Percentiles rank a stretch among this genome's conserved stretches.
Conservation (phyloP, 1,140 invertebrate species). For the Zaprionus tsacasi region DNA sequence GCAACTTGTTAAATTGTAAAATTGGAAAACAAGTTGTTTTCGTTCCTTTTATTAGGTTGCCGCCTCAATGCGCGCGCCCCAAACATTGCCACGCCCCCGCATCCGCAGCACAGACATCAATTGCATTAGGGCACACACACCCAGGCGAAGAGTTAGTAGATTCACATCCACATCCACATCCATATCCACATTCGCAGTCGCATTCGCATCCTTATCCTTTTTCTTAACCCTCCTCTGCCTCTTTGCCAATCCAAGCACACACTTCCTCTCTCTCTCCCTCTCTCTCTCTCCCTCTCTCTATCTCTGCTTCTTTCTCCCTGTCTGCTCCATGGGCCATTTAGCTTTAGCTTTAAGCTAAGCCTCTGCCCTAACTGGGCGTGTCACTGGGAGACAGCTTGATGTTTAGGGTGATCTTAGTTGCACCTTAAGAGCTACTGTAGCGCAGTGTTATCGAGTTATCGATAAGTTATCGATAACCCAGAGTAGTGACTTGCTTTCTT, state of each 20-base stretch:
- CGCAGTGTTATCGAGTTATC: no score
- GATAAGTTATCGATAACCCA: no score
- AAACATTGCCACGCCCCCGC: conserved; percentile 25
- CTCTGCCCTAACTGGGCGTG: no score
- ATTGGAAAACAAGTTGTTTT: conserved; percentile 84
- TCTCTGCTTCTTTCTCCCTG: background rate
- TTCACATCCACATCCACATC: background rate
- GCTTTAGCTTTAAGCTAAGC: conserved; percentile 29
- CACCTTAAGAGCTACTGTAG: no score
- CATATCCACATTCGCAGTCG: background rate
- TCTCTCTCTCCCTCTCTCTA: background rate
- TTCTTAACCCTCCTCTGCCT: background rate
- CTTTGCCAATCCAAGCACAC: background rate
- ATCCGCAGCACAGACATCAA: conserved; percentile 38
- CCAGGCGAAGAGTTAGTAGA: conserved; percentile 1
- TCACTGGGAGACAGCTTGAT: no score
- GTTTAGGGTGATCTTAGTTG: no score
- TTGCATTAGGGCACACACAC: conserved; percentile 36
- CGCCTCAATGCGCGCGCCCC: conserved; percentile 67
- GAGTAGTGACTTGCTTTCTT: no score
- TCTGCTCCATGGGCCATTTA: conserved; percentile 65
- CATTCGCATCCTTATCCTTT: conserved; percentile 1
- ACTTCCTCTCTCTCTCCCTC: background rate
- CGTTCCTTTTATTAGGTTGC: conserved; percentile 82
- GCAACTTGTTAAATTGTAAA: conserved; percentile 84